Conservation (phyloP, 2,113 vertebrate genomes). For the Leptobrachium ailaonicum region DNA sequence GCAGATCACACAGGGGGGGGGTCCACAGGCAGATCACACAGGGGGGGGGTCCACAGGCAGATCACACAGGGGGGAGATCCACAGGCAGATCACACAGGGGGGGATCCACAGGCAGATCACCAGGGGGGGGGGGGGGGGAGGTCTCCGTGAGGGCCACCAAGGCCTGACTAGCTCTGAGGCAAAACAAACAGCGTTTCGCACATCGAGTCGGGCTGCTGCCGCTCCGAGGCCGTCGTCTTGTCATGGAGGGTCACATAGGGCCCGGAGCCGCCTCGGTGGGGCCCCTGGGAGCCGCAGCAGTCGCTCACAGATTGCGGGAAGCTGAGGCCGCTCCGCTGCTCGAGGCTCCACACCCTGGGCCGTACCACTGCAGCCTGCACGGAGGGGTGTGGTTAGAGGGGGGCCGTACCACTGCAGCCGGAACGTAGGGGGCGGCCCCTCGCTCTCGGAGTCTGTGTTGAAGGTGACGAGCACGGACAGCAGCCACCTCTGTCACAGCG, state of each 20-base stretch:
- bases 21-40: no score
- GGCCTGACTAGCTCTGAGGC: slow-evolving; percentile 27
- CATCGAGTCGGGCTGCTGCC: background rate
- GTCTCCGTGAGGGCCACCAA: background rate
- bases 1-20: no score
- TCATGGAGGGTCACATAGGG: slow-evolving; percentile 43
- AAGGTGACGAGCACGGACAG: background rate
- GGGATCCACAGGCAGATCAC: no score
- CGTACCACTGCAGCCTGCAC: slow-evolving; percentile 34
- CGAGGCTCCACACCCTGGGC: slow-evolving; percentile 46
- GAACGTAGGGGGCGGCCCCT: background rate
- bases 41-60: no score
- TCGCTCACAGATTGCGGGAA: no score
- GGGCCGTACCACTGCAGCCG: background rate
- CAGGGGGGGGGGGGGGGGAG: no score
- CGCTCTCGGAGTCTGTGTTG: no score
- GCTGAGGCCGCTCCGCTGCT: background rate
- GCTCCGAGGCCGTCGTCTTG: slow-evolving; percentile 12
- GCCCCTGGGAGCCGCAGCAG: no score
- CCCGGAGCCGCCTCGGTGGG: background rate
- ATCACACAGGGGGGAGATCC: no score
- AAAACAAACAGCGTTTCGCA: background rate
- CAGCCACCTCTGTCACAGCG: background rate
- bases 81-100: no score
- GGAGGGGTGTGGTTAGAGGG: slow-evolving; percentile 2